phyloP scores from a whole-genome alignment of 2,888 invertebrate species.

The Amphiduros pacificus region DNA sequence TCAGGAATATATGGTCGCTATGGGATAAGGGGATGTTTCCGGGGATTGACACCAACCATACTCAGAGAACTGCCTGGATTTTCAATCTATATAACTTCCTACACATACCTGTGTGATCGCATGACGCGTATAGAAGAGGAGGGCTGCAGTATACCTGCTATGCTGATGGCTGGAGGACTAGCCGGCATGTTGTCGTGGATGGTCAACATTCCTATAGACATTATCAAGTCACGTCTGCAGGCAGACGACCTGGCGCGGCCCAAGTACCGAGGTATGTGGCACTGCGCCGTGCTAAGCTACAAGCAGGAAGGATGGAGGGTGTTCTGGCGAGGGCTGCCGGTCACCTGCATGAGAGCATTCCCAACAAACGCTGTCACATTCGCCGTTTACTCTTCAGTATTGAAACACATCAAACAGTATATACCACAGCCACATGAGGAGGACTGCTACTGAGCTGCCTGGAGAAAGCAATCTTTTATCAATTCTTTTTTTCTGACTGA shows the following conservation, averaged over 20 bases:
- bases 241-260: conserved; percentile 62
- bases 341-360: conserved; percentile 70
- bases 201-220: conserved; percentile 74
- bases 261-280: conserved; percentile 66
- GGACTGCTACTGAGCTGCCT: neutral
- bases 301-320: conserved; percentile 65
- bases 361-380: conserved; percentile 73
- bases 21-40: conserved; percentile 45
- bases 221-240: conserved; percentile 75
- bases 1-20: conserved; percentile 63
- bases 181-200: conserved; percentile 70
- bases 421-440: neutral
- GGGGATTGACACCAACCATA: conserved; percentile 53
- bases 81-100: conserved; percentile 68
- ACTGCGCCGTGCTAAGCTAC: conserved; percentile 68
- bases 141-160: conserved; percentile 7
- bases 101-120: conserved; percentile 61
- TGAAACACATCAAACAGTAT: neutral
- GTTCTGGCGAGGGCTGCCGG: conserved; percentile 69
- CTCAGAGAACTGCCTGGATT: conserved; percentile 67
- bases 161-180: conserved; percentile 52
- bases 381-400: conserved; percentile 54
- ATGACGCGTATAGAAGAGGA: conserved; percentile 6
- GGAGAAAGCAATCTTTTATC: too few species aligned
- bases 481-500: too few species aligned